Evolutionary conservation across 2,797 vertebrate genomes (phyloP).

Genomic region (Pantherophis vulpinus): DNA sequence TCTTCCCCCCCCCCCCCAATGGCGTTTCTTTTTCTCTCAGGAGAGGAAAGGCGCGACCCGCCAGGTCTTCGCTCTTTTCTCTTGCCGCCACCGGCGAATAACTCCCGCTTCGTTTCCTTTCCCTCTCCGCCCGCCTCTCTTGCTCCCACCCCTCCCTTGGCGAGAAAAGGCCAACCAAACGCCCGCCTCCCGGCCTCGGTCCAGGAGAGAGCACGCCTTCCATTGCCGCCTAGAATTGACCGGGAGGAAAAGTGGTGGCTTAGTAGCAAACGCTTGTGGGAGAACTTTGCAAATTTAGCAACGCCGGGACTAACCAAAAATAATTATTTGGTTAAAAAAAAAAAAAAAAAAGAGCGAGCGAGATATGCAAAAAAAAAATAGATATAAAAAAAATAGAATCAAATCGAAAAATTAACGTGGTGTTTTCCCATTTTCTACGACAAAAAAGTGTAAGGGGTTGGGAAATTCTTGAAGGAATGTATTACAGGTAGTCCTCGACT

Average conservation of each 20-base stretch:
- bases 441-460: no score
- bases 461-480: neutral
- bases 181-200: slow-evolving; percentile 20
- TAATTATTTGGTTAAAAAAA: neutral
- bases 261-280: neutral
- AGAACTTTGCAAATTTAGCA: neutral
- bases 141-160: neutral
- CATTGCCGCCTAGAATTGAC: neutral
- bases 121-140: neutral
- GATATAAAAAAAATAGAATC: neutral
- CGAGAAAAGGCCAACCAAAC: neutral
- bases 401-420: neutral
- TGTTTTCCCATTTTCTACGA: neutral
- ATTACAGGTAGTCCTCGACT: neutral
- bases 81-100: slow-evolving; percentile 40
- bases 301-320: neutral
- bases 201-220: neutral
- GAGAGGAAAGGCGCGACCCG: slow-evolving; percentile 67
- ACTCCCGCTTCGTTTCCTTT: slow-evolving; percentile 23
- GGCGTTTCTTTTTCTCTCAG: neutral
- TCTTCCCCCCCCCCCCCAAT: neutral
- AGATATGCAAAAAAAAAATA: neutral
- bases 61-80: slow-evolving; percentile 52
- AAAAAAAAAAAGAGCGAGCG: neutral
- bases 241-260: neutral